phyloP scores from a whole-genome alignment of 2,113 vertebrate genomes.

The Gadus chalcogrammus region DNA sequence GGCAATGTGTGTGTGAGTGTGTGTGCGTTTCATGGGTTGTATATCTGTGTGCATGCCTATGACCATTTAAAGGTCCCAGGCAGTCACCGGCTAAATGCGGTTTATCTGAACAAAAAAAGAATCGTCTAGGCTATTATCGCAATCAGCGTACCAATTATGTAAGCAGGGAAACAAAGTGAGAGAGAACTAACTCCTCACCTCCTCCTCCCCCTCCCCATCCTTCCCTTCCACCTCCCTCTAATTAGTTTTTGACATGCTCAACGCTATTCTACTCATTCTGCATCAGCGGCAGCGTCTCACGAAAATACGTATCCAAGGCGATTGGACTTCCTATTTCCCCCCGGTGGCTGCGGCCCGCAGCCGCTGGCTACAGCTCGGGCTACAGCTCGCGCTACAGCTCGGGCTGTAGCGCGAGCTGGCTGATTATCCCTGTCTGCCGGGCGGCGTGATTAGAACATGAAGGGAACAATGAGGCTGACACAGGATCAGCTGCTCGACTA shows the following conservation, averaged over 20 bases:
- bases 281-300: not conserved
- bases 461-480: not conserved
- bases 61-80: not conserved
- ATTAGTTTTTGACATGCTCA: conserved; percentile 33
- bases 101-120: conserved; percentile 1
- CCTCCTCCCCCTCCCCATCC: not conserved
- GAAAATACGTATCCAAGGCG: not conserved
- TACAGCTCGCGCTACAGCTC: not conserved
- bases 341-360: not conserved
- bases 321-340: not conserved
- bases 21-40: not conserved
- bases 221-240: conserved; percentile 30
- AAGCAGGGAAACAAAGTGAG: conserved; percentile 12
- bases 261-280: not conserved
- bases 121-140: conserved; percentile 13
- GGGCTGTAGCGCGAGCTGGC: not conserved
- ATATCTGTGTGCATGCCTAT: too few species aligned
- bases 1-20: too few species aligned
- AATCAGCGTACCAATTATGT: conserved; percentile 19
- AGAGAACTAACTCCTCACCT: not conserved
- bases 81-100: conserved; percentile 7
- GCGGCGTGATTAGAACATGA: not conserved
- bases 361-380: not conserved
- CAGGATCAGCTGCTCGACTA: not conserved
- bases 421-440: not conserved